phyloP scores from a whole-genome alignment of 2,113 vertebrate species.

The Limnothrissa miodon region DNA sequence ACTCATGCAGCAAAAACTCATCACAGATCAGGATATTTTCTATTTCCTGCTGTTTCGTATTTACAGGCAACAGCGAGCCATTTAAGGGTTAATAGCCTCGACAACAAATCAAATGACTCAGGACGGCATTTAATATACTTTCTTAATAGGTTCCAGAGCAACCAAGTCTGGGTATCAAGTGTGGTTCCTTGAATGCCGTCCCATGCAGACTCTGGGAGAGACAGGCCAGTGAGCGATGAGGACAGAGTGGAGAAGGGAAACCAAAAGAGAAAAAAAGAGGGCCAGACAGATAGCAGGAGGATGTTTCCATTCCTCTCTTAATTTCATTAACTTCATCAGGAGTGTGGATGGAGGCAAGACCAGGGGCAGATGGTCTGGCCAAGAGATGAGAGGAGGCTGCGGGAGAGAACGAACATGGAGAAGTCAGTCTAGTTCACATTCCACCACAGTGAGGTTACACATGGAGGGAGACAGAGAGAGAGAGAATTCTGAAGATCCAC shows the following conservation, averaged over 20 bases:
- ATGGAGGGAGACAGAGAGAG: conserved; percentile 11
- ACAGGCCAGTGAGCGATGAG: conserved; percentile 33
- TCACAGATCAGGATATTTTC: not conserved
- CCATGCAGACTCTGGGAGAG: conserved; percentile 45
- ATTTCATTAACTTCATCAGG: conserved; percentile 29
- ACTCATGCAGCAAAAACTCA: not conserved
- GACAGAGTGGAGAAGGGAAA: conserved; percentile 18
- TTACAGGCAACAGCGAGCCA: conserved; percentile 57
- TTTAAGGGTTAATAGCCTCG: conserved; percentile 63
- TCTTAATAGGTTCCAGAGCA: conserved; percentile 71
- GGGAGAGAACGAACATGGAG: not conserved
- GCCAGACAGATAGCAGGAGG: conserved; percentile 42
- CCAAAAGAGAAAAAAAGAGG: not conserved
- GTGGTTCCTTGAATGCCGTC: conserved; percentile 43
- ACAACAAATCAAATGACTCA: conserved; percentile 70
- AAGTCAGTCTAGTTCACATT: conserved; percentile 15
- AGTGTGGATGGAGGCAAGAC: not conserved
- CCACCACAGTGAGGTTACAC: not conserved
- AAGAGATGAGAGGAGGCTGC: not conserved
- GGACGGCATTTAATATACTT: conserved; percentile 65
- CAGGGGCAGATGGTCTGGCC: not conserved
- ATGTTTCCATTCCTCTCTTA: conserved; percentile 39
- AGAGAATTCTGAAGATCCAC: not conserved
- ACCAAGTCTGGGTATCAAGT: conserved; percentile 47
- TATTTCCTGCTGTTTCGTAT: not conserved